Evolutionary conservation across 53 echinoderm and acorn worm genomes (phyloP), one percentile per base, ranked within the genome.

Genomic region (Crossaster papposus): DNA sequence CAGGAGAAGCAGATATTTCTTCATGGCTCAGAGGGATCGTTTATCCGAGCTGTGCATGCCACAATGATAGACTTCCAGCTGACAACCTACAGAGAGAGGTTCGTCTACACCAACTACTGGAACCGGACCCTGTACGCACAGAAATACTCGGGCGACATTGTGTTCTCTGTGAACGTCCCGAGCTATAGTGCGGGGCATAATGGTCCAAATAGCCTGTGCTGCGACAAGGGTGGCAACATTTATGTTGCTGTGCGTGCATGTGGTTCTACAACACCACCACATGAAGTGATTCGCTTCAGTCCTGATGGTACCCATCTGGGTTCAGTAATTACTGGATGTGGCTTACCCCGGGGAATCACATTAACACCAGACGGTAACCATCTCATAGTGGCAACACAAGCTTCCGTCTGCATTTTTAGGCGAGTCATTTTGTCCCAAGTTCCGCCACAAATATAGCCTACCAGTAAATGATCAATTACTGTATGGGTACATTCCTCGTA

Each of bases 341-440:
- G 33, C 22, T 18, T 50, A 22, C 85, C 85, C 0, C 33, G 37
- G 38, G 83, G 83, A 12, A 70, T 83, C 9, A 72, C 73, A 85
- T 54, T 85, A 20, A 72, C 85, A 72, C 54, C 29, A 20, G 50
- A 44, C 13, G 30, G 31, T 33, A 2, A 72, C 51, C 22, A 72
- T 30, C 85, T 85, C 30, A 72, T 85, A 1, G 85, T 85, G 54
- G 85, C 71, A 20, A 32, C 85, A 51, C 31, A 72, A 26, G 31
- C 30, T 72, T 85, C 72, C 11, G 54, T 85, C 53, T 18, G 24
- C n/a, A 85, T 85, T 2, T 85, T 51, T 51, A 44, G 17, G 1
- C 78, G 52, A 30, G 68, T 28, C 0, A 26, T 11, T 68, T 26
- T 20, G 7, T 0, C 22, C 5, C 28, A 23, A 68, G 24, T 10